Evolutionary conservation across 2,888 invertebrate species (phyloP).

Genomic region (Amphipyra berbera): DNA sequence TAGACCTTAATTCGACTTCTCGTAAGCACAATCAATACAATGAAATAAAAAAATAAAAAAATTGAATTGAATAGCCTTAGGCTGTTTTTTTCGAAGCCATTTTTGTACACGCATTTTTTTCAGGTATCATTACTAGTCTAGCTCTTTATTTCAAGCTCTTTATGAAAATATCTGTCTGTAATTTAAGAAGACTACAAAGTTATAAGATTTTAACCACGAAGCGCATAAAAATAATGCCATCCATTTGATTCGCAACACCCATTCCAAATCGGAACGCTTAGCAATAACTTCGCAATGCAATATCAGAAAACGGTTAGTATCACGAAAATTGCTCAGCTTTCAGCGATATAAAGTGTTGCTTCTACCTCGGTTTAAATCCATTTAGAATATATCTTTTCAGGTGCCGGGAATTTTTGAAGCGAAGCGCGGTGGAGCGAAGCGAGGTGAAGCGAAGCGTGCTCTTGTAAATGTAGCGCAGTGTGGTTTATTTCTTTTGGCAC

Average conservation of each 20-base stretch:
- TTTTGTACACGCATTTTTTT: no score
- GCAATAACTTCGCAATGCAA: constrained; percentile 53
- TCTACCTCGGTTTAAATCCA: constrained; percentile 55
- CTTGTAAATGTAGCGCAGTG: constrained; percentile 38
- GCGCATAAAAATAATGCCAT: constrained; percentile 33
- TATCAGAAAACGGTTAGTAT: constrained; percentile 57
- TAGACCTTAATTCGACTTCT: no score
- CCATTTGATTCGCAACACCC: constrained; percentile 36
- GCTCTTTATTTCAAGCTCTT: no score
- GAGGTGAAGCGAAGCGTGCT: constrained; percentile 32
- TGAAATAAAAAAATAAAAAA: no score
- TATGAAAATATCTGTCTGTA: no score
- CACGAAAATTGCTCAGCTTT: constrained; percentile 56
- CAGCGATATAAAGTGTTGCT: constrained; percentile 55
- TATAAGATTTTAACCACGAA: background rate
- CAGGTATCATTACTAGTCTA: no score
- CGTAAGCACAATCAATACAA: no score
- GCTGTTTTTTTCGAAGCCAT: no score
- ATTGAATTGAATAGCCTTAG: no score
- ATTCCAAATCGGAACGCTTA: constrained; percentile 37
- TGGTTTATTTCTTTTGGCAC: constrained; percentile 41
- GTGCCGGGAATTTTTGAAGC: constrained; percentile 42
- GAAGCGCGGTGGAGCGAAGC: constrained; percentile 30
- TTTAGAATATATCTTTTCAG: constrained; percentile 61
- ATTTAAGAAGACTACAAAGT: background rate